A percentile compares a stretch with the other conserved stretches of the same genome.
phyloP scores from a whole-genome alignment of 2,888 invertebrate species.

The Diachrysia chrysitis region DNA sequence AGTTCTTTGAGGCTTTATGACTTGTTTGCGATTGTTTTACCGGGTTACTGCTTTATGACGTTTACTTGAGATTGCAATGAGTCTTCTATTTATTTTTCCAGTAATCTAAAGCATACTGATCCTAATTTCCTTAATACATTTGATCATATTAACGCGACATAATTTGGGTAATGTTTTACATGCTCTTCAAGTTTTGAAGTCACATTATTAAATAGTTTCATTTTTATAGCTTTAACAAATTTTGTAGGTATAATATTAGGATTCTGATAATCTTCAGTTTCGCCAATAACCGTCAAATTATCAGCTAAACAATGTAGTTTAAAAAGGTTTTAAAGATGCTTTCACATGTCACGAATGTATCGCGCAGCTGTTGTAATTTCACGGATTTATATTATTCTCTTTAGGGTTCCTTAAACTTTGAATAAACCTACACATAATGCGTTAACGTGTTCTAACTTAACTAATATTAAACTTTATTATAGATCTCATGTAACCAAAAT shows the following conservation, averaged over 20 bases:
- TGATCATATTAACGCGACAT: too few relatives aligned
- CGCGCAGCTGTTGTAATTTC: constrained; percentile 75
- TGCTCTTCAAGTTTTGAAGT: constrained; percentile 6
- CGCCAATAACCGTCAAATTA: constrained; percentile 60
- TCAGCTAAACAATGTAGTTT: constrained; percentile 57
- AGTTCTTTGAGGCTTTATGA: constrained; percentile 23
- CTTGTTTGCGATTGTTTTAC: constrained; percentile 22
- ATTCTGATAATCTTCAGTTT: constrained; percentile 33
- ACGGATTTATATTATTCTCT: constrained; percentile 64
- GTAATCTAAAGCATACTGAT: constrained; percentile 9
- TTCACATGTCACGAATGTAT: constrained; percentile 62
- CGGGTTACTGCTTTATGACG: constrained; percentile 32
- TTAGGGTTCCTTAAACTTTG: constrained; percentile 54
- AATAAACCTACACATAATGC: constrained; percentile 1
- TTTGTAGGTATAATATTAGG: not conserved
- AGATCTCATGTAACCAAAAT: not conserved
- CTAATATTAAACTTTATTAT: not conserved
- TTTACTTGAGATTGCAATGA: constrained; percentile 29
- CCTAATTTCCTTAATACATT: constrained; percentile 2
- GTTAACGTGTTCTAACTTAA: not conserved
- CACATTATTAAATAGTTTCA: not conserved
- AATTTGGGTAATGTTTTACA: too few relatives aligned
- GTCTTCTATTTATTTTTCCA: constrained; percentile 16
- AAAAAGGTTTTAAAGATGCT: constrained; percentile 43
- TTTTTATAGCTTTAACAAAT: not conserved